Conservation (phyloP, 2,888 invertebrate species). For the Caenorhabditis drosophilae region DNA sequence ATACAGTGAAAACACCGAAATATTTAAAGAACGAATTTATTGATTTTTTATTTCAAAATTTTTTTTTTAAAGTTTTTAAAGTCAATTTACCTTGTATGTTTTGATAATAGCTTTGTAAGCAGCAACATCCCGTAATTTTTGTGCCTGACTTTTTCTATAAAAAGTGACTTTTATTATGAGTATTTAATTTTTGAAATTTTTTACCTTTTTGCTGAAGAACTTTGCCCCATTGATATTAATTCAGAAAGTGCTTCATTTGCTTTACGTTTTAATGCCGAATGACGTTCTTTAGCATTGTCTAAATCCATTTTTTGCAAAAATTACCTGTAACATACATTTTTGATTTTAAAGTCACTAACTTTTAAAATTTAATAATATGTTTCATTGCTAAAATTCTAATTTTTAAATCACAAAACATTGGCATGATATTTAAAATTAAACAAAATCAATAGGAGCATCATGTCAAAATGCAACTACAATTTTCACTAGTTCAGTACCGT, state of each 20-base stretch:
- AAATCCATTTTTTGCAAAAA: slow-evolving; percentile 19
- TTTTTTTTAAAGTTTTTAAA: not conserved
- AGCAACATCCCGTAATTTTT: slow-evolving; percentile 23
- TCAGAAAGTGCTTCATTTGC: slow-evolving; percentile 26
- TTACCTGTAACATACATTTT: not conserved
- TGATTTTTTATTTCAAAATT: not conserved
- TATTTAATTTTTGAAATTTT: not conserved
- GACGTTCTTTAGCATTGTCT: slow-evolving; percentile 20
- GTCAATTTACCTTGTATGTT: slow-evolving; percentile 21
- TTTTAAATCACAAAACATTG: too few relatives aligned
- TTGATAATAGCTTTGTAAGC: slow-evolving; percentile 26
- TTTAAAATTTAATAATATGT: too few relatives aligned
- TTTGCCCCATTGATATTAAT: slow-evolving; percentile 9
- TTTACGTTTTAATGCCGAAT: slow-evolving; percentile 25
- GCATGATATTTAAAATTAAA: too few relatives aligned
- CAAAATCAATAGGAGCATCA: too few relatives aligned
- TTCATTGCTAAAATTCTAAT: too few relatives aligned
- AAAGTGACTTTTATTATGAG: too few relatives aligned
- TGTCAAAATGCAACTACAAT: too few relatives aligned
- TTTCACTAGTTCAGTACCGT: slow-evolving; percentile 39
- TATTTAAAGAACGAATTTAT: not conserved
- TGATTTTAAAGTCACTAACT: not conserved
- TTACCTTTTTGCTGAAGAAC: slow-evolving; percentile 23
- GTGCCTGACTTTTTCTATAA: slow-evolving; percentile 7
- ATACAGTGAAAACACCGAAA: too few relatives aligned